phyloP scores from a whole-genome alignment of 2,797 vertebrate genomes.

The Tadarida brasiliensis region DNA sequence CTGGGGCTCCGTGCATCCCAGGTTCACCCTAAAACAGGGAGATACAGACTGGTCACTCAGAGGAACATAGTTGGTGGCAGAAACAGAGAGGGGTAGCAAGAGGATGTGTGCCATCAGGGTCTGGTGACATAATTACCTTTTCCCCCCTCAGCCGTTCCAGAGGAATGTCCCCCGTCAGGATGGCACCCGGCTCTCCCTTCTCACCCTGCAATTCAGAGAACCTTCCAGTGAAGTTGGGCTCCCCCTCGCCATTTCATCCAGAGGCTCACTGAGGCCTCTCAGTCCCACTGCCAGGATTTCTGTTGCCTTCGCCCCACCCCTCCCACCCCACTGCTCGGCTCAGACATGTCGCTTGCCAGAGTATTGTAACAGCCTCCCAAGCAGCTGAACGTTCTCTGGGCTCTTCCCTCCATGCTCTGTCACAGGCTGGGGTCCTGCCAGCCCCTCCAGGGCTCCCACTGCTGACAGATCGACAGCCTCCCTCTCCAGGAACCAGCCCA shows the following conservation, averaged over 20 bases:
- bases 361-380: neutral
- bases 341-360: accelerated
- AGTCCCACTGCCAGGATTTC: accelerated
- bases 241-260: neutral
- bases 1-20: slow-evolving; percentile 88
- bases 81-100: neutral
- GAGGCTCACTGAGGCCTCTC: neutral
- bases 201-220: slow-evolving; percentile 91
- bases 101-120: neutral
- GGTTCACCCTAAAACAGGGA: slow-evolving; percentile 90
- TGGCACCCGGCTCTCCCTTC: slow-evolving; percentile 93
- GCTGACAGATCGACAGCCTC: neutral
- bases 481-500: neutral
- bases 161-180: slow-evolving; percentile 89
- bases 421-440: neutral
- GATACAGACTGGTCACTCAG: slow-evolving; percentile 54
- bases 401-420: neutral
- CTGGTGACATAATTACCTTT: slow-evolving; percentile 89
- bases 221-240: neutral
- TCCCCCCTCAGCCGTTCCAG: slow-evolving; percentile 87
- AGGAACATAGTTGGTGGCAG: neutral
- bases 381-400: neutral
- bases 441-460: neutral
- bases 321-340: neutral
- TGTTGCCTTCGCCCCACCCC: neutral